phyloP scores from a whole-genome alignment of 2,113 vertebrate genomes.

The Cyanoliseus patagonus region DNA sequence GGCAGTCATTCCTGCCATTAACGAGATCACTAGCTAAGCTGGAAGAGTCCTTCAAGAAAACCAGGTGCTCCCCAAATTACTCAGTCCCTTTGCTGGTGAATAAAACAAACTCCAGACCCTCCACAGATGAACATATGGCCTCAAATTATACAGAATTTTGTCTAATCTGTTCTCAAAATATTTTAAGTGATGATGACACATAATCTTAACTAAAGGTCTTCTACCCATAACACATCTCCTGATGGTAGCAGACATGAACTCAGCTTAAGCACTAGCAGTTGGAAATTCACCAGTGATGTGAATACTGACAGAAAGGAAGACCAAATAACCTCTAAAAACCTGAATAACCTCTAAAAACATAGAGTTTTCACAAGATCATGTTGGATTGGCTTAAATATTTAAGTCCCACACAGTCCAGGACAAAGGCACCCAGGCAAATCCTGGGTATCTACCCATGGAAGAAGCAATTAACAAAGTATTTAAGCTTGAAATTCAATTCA shows the following conservation, averaged over 20 bases:
- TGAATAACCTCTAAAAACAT: background rate
- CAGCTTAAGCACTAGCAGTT: background rate
- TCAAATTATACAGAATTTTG: background rate
- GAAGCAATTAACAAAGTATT: conserved; percentile 11
- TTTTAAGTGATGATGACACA: conserved; percentile 12
- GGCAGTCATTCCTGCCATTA: background rate
- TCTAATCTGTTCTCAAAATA: conserved; percentile 23
- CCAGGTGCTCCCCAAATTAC: background rate
- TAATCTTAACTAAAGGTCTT: conserved; percentile 4
- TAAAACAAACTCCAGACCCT: conserved; percentile 31
- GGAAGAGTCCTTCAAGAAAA: background rate
- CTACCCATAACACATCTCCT: background rate
- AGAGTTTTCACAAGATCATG: background rate
- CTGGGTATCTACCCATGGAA: background rate
- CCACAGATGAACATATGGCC: background rate
- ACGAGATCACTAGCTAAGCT: background rate
- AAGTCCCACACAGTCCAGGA: background rate
- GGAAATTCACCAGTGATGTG: background rate
- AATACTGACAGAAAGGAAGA: background rate
- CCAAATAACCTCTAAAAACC: background rate
- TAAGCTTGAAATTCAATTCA: conserved; percentile 13
- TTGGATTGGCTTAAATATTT: background rate
- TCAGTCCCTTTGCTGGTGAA: background rate
- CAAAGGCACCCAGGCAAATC: background rate
- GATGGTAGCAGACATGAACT: background rate